A percentile compares a stretch with the other conserved stretches of the same genome.
These are phyloP conservation scores for Oreochromis niloticus DNA, from an alignment of 2,113 vertebrate genomes.

Conservation along the genomic window DNA sequence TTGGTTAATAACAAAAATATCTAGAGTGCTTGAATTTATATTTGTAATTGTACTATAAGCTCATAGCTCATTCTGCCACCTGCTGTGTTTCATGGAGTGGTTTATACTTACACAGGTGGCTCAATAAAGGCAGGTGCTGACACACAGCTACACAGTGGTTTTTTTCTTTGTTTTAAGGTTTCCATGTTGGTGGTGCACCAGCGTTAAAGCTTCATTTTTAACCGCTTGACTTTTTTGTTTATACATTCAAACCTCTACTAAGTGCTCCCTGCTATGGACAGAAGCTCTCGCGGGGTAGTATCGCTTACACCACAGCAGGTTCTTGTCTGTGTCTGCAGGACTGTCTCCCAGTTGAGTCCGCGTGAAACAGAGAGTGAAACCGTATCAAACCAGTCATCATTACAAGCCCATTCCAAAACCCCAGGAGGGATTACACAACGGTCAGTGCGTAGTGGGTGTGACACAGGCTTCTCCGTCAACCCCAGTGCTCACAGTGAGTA, in stretches of 20 bases:
- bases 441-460: conserved; percentile 51
- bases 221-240: not conserved
- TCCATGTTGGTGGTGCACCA: not conserved
- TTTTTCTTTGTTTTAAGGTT: not conserved
- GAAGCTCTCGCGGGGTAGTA: conserved; percentile 14
- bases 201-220: not conserved
- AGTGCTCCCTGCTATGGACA: conserved; percentile 5
- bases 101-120: not conserved
- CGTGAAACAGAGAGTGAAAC: conserved; percentile 40
- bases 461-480: conserved; percentile 49
- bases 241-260: not conserved
- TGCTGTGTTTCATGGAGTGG: not conserved
- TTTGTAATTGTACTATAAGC: not conserved
- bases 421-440: conserved; percentile 63
- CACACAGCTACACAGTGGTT: not conserved
- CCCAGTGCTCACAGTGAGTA: conserved; percentile 51
- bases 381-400: conserved; percentile 63
- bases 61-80: not conserved
- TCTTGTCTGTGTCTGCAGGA: conserved; percentile 25
- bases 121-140: not conserved
- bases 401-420: conserved; percentile 62
- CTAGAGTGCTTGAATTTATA: not conserved
- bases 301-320: conserved; percentile 41
- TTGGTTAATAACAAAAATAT: not conserved
- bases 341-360: conserved; percentile 22